Percentiles rank a stretch among this genome's conserved stretches.
phyloP scores from a whole-genome alignment of 35 echinoderm and acorn worm genomes.

The Hemicentrotus pulcherrimus region DNA sequence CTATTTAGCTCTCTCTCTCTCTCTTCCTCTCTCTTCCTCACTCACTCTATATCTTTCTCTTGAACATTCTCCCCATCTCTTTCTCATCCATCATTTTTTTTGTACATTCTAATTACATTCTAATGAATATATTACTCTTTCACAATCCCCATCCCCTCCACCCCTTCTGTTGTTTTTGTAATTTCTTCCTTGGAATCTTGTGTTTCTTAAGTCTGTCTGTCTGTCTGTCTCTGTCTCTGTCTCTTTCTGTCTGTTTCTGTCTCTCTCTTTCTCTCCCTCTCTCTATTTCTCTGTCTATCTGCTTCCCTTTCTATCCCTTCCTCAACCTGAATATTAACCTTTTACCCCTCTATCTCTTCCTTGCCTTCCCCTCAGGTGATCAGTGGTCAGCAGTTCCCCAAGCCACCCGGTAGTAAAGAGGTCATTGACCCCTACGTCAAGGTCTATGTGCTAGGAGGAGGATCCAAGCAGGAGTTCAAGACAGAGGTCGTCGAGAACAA shows the following conservation, averaged over 20 bases:
- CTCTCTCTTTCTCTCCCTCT: no score
- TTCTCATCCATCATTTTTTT: not conserved
- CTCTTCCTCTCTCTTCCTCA: not conserved
- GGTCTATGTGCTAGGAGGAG: conserved; percentile 64
- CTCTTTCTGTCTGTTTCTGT: no score
- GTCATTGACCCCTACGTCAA: conserved; percentile 93
- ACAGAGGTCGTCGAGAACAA: conserved; percentile 85
- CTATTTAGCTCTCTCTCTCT: not conserved
- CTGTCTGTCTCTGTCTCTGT: no score
- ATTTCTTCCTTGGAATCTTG: no score
- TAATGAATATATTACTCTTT: not conserved
- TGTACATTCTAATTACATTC: not conserved
- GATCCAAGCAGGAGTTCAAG: conserved; percentile 71
- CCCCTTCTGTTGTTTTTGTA: no score
- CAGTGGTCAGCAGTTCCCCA: conserved; percentile 92
- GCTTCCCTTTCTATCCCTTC: not conserved
- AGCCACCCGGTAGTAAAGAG: conserved; percentile 56
- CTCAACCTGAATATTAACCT: not conserved
- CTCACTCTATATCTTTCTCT: not conserved
- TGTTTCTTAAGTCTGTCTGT: no score
- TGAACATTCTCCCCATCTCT: not conserved
- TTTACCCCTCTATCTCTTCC: not conserved
- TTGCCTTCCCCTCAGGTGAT: conserved; percentile 63
- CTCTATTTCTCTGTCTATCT: no score
- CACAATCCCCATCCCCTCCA: no score